Conservation (phyloP, 2,113 vertebrate species). For the Eonycteris spelaea region DNA sequence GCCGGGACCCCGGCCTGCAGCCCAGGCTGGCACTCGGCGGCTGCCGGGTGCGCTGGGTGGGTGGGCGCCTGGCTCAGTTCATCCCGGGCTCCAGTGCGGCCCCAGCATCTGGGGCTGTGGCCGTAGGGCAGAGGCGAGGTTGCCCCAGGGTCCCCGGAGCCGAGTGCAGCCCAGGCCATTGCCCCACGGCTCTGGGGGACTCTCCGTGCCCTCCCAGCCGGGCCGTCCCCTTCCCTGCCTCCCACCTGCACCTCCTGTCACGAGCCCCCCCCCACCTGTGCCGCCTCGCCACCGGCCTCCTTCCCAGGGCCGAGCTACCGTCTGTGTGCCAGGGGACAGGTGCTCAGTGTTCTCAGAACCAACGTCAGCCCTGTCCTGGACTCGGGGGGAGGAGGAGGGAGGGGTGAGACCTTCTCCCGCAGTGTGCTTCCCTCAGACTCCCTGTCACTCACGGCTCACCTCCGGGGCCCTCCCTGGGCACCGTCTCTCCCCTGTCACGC, state of each 20-base stretch:
- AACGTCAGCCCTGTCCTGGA: not conserved
- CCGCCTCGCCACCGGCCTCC: not conserved
- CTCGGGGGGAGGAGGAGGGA: not conserved
- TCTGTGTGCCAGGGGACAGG: not conserved
- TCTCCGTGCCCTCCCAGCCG: not conserved
- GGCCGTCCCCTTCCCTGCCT: not conserved
- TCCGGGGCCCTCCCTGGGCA: not conserved
- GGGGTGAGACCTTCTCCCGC: not conserved
- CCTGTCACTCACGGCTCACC: fast-evolving
- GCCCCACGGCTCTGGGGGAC: not conserved
- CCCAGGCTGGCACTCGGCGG: fast-evolving
- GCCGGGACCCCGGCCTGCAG: not conserved
- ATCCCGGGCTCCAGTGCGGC: fast-evolving
- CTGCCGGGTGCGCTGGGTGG: fast-evolving
- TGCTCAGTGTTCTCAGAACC: not conserved
- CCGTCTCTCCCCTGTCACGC: too few relatives aligned
- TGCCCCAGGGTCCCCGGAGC: not conserved
- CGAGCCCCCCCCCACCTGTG: not conserved
- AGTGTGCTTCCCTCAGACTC: not conserved
- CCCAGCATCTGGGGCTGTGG: not conserved
- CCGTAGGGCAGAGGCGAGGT: fast-evolving
- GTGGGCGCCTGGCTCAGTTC: fast-evolving
- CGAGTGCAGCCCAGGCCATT: not conserved
- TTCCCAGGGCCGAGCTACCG: not conserved
- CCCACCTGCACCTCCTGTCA: not conserved